Evolutionary conservation across 2,797 vertebrate genomes (phyloP).

Genomic region (Anisognathus igniventris): DNA sequence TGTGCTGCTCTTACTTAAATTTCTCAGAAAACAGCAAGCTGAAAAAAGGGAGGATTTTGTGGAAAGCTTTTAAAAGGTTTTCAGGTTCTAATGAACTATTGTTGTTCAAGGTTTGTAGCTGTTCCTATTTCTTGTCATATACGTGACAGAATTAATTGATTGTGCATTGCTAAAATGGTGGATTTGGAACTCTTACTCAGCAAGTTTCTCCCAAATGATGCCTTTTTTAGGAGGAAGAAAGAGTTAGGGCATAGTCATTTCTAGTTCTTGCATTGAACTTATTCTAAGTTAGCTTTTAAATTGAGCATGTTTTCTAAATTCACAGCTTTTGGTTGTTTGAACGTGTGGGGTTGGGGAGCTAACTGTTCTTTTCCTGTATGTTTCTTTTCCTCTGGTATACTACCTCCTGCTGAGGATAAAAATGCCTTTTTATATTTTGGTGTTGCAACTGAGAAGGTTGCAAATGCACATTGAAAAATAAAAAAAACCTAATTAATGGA

Average conservation of each 20-base stretch:
- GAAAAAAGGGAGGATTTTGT: not conserved
- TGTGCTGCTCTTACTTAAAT: not conserved
- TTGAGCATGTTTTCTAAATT: not conserved
- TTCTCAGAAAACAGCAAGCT: not conserved
- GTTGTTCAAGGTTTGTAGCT: not conserved
- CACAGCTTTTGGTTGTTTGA: not conserved
- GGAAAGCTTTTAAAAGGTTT: not conserved
- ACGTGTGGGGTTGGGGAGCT: not conserved
- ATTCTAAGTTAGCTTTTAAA: not conserved
- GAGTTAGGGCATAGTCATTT: not conserved
- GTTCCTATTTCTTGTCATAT: not conserved
- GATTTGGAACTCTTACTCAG: not conserved
- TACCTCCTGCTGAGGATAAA: not conserved
- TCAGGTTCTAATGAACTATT: not conserved
- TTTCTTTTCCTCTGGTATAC: not conserved
- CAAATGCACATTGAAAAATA: not conserved
- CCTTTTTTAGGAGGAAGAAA: not conserved
- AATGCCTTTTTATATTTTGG: not conserved
- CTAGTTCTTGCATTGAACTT: not conserved
- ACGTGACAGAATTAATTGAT: not conserved
- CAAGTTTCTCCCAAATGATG: not conserved
- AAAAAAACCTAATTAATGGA: not conserved
- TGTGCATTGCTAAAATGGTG: not conserved
- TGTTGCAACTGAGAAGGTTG: not conserved
- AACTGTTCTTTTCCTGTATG: not conserved